phyloP scores from a whole-genome alignment of 1,140 invertebrate genomes.

The Cataglyphis hispanica region DNA sequence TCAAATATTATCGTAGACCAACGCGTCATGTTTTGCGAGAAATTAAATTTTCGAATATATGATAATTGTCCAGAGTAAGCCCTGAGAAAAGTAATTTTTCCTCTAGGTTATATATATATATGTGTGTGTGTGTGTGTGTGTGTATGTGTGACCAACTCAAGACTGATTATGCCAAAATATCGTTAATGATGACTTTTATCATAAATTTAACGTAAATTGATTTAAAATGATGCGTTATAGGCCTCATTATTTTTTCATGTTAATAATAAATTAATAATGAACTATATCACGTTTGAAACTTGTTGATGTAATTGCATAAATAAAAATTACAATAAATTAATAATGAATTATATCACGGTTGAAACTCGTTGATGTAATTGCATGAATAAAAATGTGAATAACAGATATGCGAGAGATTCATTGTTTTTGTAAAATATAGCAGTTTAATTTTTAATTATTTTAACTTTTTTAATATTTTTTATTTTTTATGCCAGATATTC shows the following conservation, averaged over 20 bases:
- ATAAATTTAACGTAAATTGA: constrained; percentile 10
- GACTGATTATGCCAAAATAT: constrained; percentile 18
- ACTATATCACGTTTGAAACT: too few relatives aligned
- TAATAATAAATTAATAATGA: constrained; percentile 1
- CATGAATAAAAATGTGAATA: not conserved
- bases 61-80: constrained; percentile 62
- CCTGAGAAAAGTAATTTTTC: constrained; percentile 67
- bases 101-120: constrained; percentile 7
- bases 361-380: constrained; percentile 3
- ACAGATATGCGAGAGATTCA: not conserved
- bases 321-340: constrained; percentile 19
- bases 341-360: not conserved
- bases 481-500: constrained; percentile 1
- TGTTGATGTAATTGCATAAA: not conserved
- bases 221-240: not conserved
- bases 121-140: too few relatives aligned
- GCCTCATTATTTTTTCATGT: not conserved
- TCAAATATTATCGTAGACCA: constrained; percentile 29
- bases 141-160: not conserved
- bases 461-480: constrained; percentile 31
- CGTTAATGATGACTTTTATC: constrained; percentile 31
- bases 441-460: too few relatives aligned
- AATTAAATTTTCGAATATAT: constrained; percentile 55
- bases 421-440: constrained; percentile 21
- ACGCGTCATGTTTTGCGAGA: constrained; percentile 5